Conservation (phyloP, 2,888 invertebrate genomes). For the Caenorhabditis macrosperma region DNA sequence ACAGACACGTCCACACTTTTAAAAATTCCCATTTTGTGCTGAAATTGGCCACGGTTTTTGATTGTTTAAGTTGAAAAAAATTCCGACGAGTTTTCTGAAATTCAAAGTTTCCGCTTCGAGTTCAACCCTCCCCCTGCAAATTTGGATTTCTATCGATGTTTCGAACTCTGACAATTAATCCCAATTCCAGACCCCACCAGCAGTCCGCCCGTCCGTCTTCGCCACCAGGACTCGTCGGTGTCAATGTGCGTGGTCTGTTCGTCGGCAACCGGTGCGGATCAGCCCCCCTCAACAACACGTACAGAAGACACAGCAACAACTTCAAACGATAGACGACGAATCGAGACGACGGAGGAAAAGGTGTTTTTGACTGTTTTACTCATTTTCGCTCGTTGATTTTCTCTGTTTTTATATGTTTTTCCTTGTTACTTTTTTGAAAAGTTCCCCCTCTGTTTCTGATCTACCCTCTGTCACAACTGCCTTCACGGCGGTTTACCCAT, state of each 20-base stretch:
- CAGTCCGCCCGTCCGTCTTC: not conserved
- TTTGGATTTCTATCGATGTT: too few relatives aligned
- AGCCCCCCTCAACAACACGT: not conserved
- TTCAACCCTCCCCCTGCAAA: too few relatives aligned
- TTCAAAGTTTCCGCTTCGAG: too few relatives aligned
- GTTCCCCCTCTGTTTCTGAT: too few relatives aligned
- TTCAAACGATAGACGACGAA: not conserved
- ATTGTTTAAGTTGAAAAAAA: too few relatives aligned
- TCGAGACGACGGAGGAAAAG: not conserved
- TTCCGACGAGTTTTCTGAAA: too few relatives aligned
- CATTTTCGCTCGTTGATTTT: not conserved
- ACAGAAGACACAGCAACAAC: not conserved
- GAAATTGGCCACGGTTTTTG: too few relatives aligned
- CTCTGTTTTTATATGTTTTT: not conserved
- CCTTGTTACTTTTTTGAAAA: not conserved
- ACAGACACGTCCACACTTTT: too few relatives aligned
- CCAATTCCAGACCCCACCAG: not conserved
- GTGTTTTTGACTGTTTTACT: not conserved
- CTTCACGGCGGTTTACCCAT: too few relatives aligned
- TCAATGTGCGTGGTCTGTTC: slow-evolving; percentile 40
- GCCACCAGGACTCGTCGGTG: slow-evolving; percentile 21
- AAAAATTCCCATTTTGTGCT: too few relatives aligned
- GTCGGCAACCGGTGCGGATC: slow-evolving; percentile 7
- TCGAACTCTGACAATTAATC: too few relatives aligned
- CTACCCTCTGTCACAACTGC: too few relatives aligned